phyloP scores from a whole-genome alignment of 2,113 vertebrate genomes.

The Grammomys surdaster region DNA sequence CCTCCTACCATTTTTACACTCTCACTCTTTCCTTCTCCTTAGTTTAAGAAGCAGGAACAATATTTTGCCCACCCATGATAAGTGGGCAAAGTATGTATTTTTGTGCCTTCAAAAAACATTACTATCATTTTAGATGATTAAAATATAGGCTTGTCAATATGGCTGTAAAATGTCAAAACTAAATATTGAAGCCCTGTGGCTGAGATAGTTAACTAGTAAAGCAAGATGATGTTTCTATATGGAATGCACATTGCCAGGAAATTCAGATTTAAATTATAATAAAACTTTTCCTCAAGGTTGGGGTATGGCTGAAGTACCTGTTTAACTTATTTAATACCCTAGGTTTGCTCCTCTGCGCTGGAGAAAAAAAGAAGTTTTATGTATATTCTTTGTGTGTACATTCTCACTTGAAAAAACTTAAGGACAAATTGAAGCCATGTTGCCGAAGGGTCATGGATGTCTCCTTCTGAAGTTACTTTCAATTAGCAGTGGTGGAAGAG shows the following conservation, averaged over 20 bases:
- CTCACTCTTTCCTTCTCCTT: background rate
- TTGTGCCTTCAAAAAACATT: background rate
- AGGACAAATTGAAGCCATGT: no score
- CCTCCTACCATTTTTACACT: no score
- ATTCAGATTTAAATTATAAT: background rate
- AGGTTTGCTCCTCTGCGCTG: background rate
- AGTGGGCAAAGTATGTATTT: background rate
- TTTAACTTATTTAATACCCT: background rate
- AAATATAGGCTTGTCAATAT: background rate
- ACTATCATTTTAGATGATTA: background rate
- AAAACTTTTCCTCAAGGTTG: background rate
- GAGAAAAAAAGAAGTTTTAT: background rate
- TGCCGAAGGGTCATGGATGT: no score
- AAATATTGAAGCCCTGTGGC: background rate
- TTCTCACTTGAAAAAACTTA: background rate
- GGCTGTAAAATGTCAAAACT: background rate
- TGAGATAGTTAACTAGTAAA: conserved; percentile 1
- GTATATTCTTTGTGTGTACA: no score
- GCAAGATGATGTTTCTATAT: background rate
- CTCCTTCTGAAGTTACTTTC: background rate
- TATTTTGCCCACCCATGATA: background rate
- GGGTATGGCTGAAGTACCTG: background rate
- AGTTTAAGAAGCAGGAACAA: background rate
- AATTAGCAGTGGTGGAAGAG: background rate
- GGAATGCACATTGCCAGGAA: background rate